A percentile compares a stretch with the other conserved stretches of the same genome.
These are phyloP conservation scores for Scelioninae gen. 2 DNA, from an alignment of 2,888 invertebrate species.

Conservation along the genomic window DNA sequence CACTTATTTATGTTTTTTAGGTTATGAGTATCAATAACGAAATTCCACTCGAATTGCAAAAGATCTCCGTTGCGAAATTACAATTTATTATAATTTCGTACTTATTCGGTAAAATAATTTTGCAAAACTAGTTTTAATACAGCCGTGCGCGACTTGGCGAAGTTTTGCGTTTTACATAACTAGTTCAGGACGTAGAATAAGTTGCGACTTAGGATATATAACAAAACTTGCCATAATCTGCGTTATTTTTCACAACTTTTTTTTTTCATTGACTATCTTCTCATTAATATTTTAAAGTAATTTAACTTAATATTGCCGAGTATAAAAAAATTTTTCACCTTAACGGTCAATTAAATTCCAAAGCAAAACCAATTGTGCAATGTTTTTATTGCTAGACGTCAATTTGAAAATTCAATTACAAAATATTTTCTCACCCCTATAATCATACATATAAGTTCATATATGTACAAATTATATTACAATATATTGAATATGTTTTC, in stretches of 20 bases:
- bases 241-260: conserved; percentile 26
- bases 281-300: conserved; percentile 21
- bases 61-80: conserved; percentile 33
- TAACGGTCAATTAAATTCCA: too few species aligned
- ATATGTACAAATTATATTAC: too few species aligned
- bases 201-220: conserved; percentile 44
- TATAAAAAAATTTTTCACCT: too few species aligned
- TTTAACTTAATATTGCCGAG: too few species aligned
- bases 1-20: too few species aligned
- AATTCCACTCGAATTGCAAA: conserved; percentile 21
- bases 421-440: too few species aligned
- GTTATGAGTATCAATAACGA: conserved; percentile 12
- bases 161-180: conserved; percentile 52
- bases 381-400: too few species aligned
- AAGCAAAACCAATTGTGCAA: too few species aligned
- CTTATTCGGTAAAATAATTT: conserved; percentile 44
- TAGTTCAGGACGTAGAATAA: conserved; percentile 47
- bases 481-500: too few species aligned
- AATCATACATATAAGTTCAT: too few species aligned
- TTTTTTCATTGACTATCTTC: conserved; percentile 24
- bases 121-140: conserved; percentile 48
- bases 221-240: conserved; percentile 42
- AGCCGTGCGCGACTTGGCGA: conserved; percentile 25
- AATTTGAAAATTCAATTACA: too few species aligned
- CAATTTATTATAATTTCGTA: conserved; percentile 33